Conservation (phyloP, 2,888 invertebrate genomes). For the Chrysina gloriosa region DNA sequence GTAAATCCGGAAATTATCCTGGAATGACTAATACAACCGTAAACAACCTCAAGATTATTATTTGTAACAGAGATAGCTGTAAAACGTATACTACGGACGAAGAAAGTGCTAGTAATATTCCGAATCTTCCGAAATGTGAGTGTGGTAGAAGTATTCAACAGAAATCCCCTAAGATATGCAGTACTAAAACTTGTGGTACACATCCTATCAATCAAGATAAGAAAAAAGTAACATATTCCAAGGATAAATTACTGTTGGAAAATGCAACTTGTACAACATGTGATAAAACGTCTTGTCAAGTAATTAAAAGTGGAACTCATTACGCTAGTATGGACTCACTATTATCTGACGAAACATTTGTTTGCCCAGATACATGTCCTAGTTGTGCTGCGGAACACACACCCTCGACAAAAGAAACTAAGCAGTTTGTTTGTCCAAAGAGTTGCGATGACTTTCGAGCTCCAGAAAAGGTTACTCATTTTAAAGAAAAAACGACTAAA, state of each 20-base stretch:
- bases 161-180: neutral
- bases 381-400: neutral
- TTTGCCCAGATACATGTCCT: slow-evolving; percentile 10
- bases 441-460: neutral
- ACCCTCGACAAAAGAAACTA: neutral
- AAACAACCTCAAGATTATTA: slow-evolving; percentile 30
- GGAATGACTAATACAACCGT: neutral
- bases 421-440: slow-evolving; percentile 21
- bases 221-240: neutral
- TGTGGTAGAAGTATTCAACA: slow-evolving; percentile 9
- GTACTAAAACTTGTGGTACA: neutral
- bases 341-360: neutral
- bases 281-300: slow-evolving; percentile 22
- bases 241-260: slow-evolving; percentile 12
- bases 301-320: slow-evolving; percentile 28
- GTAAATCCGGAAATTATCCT: neutral
- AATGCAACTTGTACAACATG: slow-evolving; percentile 30
- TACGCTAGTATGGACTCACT: slow-evolving; percentile 20
- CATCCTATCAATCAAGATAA: neutral
- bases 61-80: slow-evolving; percentile 27
- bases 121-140: slow-evolving; percentile 11
- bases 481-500: slow-evolving; percentile 11
- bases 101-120: neutral
- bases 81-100: neutral
- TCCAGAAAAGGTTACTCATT: neutral